Evolutionary conservation across 2,888 invertebrate genomes (phyloP).

Genomic region (Aspidiotus rigidus): DNA sequence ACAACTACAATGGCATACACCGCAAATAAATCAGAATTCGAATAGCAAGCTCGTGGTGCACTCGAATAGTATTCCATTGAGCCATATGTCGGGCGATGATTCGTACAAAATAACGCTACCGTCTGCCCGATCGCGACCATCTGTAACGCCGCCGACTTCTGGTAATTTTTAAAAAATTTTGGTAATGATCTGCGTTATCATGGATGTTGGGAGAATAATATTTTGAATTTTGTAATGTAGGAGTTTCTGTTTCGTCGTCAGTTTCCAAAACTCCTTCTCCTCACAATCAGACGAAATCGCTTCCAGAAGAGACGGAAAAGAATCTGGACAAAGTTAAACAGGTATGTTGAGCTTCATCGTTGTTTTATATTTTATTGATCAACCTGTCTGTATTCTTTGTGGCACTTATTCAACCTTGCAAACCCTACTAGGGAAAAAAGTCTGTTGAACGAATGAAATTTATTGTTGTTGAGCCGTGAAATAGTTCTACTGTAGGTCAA

Average conservation of each 20-base stretch:
- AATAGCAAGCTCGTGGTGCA: conserved; percentile 40
- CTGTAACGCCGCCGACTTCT: conserved; percentile 38
- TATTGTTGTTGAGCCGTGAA: too few relatives aligned
- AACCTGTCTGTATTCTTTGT: too few relatives aligned
- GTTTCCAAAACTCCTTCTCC: conserved; percentile 80
- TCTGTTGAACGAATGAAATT: too few relatives aligned
- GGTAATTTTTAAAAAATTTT: background rate
- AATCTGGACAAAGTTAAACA: conserved; percentile 69
- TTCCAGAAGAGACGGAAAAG: conserved; percentile 52
- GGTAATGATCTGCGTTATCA: too few relatives aligned
- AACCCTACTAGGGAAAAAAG: too few relatives aligned
- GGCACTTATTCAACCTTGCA: too few relatives aligned
- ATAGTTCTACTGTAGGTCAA: too few relatives aligned
- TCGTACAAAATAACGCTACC: conserved; percentile 63
- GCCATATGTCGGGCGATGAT: conserved; percentile 42
- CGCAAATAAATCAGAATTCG: conserved; percentile 39
- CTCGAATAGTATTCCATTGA: conserved; percentile 34
- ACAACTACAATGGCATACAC: conserved; percentile 42
- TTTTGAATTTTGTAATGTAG: conserved; percentile 1
- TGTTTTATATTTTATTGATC: too few relatives aligned
- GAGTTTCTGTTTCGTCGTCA: conserved; percentile 49
- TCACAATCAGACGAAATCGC: conserved; percentile 46
- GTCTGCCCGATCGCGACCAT: conserved; percentile 40
- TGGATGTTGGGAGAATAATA: too few relatives aligned
- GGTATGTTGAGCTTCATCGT: conserved; percentile 34